Percentiles rank a stretch among this genome's conserved stretches.
phyloP scores from a whole-genome alignment of 2,797 vertebrate species.

The Percopsis omiscomaycus region DNA sequence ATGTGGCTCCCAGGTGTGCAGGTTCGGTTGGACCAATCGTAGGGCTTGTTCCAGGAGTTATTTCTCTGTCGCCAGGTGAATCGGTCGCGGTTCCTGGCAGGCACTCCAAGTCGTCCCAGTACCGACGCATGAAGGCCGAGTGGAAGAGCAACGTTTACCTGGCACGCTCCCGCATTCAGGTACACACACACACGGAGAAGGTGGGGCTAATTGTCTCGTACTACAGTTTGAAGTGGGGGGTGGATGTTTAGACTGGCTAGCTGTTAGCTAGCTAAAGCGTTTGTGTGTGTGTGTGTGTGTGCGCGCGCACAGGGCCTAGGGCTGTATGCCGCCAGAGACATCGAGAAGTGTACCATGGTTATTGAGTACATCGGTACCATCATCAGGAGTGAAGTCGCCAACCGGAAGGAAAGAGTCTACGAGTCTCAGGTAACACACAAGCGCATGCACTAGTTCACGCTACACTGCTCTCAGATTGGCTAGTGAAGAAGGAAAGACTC shows the following conservation, averaged over 20 bases:
- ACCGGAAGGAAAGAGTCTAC: slow-evolving; percentile 94
- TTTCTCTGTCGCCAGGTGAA: slow-evolving; percentile 68
- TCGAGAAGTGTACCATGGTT: slow-evolving; percentile 99
- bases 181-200: slow-evolving; percentile 39
- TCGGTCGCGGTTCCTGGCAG: slow-evolving; percentile 88
- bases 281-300: slow-evolving; percentile 4
- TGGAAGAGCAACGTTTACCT: slow-evolving; percentile 98
- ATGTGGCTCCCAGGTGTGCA: slow-evolving; percentile 84
- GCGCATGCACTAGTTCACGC: not conserved
- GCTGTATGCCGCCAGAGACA: slow-evolving; percentile 94
- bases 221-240: no score
- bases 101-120: slow-evolving; percentile 96
- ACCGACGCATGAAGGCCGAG: slow-evolving; percentile 95
- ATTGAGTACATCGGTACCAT: slow-evolving; percentile 98
- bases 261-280: not conserved
- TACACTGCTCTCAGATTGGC: not conserved
- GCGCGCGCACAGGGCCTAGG: slow-evolving; percentile 84
- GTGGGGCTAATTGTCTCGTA: no score
- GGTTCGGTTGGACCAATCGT: slow-evolving; percentile 71
- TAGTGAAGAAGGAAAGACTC: no score
- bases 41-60: slow-evolving; percentile 65
- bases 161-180: slow-evolving; percentile 96
- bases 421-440: slow-evolving; percentile 85
- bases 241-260: no score
- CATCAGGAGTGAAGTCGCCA: slow-evolving; percentile 95